Evolutionary conservation across 2,113 vertebrate species (phyloP), one percentile per base, ranked within the genome.

Genomic region (Chaenogobius annularis): DNA sequence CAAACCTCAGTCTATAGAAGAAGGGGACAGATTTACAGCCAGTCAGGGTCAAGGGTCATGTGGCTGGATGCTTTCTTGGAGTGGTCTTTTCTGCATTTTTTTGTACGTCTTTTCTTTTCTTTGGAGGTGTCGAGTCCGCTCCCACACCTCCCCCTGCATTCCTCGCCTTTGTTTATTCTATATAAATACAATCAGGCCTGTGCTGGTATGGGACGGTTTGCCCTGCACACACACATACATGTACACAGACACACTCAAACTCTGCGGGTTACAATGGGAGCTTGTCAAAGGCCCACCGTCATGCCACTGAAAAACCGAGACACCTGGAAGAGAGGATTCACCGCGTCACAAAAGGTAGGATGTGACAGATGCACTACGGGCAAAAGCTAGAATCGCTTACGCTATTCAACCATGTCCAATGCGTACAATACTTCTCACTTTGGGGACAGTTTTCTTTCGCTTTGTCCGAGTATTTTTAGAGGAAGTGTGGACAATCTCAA

Each of bases 11-110:
- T 48, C 82, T 68, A 85, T 85, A 90, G 84, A 90, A 86, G 59
- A 46, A 86, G 80, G 63, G 83, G 87, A 85, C 84, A 90, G 91
- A 93, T 93, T 94, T 93, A 94, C 89, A 91, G 91, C 87, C 89
- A 86, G 80, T 74, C 67, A 43, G 85, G 91, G 91, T 91, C 88
- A 83, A 64, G 56, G 92, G 92, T 91, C 91, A 69, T 85, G 77
- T 22, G 77, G 88, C 86, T 88, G 83, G 89, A 90, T 91, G 92
- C 89, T 92, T 90, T 91, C 88, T 90, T 90, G 84, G 81, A 92
- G 88, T 83, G 82, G 73, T 88, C 83, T 87, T 91, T 92, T 91
- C 81, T 91, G 79, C 22, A 12, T 40, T 59, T 91, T 81, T 80
- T 71, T 76, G 68, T 78, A 44, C 84, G 83, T 82, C 83, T 90